Conservation (phyloP, 2,797 vertebrate species). For the Pangasius krempfi region DNA sequence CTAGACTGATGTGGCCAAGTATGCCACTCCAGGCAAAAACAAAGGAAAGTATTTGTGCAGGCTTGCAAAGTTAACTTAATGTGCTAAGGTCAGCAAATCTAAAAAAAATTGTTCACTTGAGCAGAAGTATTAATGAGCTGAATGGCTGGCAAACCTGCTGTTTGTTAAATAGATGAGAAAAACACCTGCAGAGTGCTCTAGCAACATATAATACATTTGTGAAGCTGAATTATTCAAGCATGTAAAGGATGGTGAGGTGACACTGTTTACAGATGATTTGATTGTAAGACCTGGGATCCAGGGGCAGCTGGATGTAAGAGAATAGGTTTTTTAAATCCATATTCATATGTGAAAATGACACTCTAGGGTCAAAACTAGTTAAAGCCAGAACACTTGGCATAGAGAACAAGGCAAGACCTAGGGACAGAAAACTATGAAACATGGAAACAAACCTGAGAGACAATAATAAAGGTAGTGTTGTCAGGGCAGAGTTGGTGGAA, state of each 20-base stretch:
- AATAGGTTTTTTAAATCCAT: background rate
- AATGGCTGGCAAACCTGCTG: background rate
- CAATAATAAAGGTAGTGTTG: background rate
- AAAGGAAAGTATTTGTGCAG: background rate
- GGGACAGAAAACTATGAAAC: background rate
- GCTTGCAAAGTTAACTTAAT: background rate
- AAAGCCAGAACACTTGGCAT: background rate
- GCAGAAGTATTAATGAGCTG: background rate
- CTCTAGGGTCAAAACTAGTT: background rate
- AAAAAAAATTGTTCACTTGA: background rate
- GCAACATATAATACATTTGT: background rate
- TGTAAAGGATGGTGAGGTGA: background rate
- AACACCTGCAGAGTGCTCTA: background rate
- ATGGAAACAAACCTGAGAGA: background rate
- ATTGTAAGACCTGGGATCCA: background rate
- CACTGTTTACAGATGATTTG: background rate
- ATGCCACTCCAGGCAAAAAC: background rate
- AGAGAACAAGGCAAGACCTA: background rate
- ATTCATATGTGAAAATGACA: background rate
- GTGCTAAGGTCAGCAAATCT: slow-evolving; percentile 6
- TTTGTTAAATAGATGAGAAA: background rate
- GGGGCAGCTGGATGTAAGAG: background rate
- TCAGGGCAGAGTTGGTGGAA: background rate
- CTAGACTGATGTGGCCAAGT: background rate
- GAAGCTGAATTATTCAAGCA: slow-evolving; percentile 1